Evolutionary conservation across 1,140 invertebrate genomes (phyloP).

Genomic region (Lepidurus packardi): DNA sequence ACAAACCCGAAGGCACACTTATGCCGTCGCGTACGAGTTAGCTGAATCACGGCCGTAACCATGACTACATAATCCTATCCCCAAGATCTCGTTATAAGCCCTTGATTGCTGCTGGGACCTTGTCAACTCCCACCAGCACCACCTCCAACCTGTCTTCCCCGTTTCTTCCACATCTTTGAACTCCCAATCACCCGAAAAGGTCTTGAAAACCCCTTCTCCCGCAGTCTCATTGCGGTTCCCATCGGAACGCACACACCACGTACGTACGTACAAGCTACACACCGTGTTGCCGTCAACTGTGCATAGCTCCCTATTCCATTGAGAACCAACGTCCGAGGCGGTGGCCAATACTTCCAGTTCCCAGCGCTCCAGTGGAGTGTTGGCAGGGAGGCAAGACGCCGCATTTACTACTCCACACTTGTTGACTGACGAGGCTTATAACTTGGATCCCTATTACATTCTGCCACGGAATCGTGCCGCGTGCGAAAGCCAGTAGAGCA

Average conservation of each 20-base stretch:
- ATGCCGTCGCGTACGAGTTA: conserved; percentile 14
- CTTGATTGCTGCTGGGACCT: conserved; percentile 13
- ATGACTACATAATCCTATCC: conserved; percentile 15
- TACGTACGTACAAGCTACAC: neutral
- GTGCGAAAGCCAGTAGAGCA: neutral
- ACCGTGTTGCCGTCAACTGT: neutral
- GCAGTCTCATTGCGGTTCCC: conserved; percentile 1
- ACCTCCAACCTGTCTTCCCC: neutral
- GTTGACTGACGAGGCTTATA: conserved; percentile 14
- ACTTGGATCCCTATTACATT: neutral
- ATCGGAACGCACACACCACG: neutral
- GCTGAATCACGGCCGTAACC: conserved; percentile 12
- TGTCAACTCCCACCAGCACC: neutral
- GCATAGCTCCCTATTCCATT: neutral
- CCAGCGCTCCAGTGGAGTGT: neutral
- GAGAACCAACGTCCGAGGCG: neutral
- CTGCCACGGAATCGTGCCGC: neutral
- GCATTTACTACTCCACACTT: neutral
- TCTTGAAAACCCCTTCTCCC: neutral
- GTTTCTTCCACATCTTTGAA: conserved; percentile 1
- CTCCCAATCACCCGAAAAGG: neutral
- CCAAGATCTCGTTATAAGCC: conserved; percentile 1
- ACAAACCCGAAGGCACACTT: neutral
- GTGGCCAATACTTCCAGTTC: neutral
- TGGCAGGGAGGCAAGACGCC: neutral